A percentile compares a stretch with the other conserved stretches of the same genome.
These are phyloP conservation scores for Plusia festucae DNA, from an alignment of 2,888 invertebrate genomes.

Conservation along the genomic window DNA sequence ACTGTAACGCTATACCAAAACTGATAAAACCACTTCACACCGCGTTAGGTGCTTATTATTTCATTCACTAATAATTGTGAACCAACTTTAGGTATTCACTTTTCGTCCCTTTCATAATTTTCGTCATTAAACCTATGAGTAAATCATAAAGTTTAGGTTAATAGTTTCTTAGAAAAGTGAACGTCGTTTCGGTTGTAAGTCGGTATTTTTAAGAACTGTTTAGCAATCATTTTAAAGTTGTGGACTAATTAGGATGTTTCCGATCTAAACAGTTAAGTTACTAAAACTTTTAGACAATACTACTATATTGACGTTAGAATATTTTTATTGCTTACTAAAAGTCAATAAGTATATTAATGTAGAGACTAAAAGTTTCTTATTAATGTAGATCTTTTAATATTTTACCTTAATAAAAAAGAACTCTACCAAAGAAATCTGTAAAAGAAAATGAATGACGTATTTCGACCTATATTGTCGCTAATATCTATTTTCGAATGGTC, in stretches of 20 bases:
- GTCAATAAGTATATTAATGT: too few relatives aligned
- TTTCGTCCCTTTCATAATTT: background rate
- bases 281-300: too few relatives aligned
- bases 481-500: background rate
- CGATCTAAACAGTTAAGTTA: background rate
- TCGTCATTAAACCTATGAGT: background rate
- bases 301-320: too few relatives aligned
- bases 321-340: too few relatives aligned
- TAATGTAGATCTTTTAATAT: background rate
- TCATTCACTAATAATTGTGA: too few relatives aligned
- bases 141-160: background rate
- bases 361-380: background rate
- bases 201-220: constrained; percentile 10
- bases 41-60: too few relatives aligned
- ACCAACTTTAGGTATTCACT: too few relatives aligned
- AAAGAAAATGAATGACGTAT: too few relatives aligned
- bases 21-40: too few relatives aligned
- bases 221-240: background rate
- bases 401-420: too few relatives aligned
- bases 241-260: background rate
- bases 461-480: background rate
- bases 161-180: background rate
- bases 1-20: too few relatives aligned
- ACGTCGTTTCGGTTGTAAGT: background rate
- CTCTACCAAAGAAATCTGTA: too few relatives aligned